phyloP scores from a whole-genome alignment of 2,888 invertebrate genomes.

The Lymantria dispar region DNA sequence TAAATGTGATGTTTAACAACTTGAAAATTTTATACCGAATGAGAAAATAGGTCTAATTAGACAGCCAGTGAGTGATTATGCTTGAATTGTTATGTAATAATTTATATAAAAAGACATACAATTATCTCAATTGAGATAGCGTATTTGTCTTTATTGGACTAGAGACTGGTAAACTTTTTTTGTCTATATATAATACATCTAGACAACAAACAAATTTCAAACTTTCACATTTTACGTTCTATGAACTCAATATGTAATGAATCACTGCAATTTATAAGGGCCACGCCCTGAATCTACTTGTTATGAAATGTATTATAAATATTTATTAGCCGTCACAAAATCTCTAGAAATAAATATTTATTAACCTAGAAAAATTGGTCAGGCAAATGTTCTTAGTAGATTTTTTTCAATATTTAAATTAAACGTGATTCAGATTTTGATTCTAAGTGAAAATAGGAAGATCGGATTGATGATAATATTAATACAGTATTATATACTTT shows the following conservation, averaged over 20 bases:
- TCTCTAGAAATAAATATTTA: neutral
- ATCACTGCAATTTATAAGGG: conserved; percentile 34
- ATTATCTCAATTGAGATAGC: conserved; percentile 35
- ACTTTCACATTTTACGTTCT: conserved; percentile 50
- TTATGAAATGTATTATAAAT: neutral
- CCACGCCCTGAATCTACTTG: conserved; percentile 39
- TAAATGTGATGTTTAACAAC: conserved; percentile 31
- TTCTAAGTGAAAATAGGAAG: no score
- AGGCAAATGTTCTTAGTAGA: neutral
- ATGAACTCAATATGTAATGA: conserved; percentile 52
- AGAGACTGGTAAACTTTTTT: conserved; percentile 69
- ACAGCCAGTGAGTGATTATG: conserved; percentile 10
- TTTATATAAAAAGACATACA: conserved; percentile 30
- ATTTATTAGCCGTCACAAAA: neutral
- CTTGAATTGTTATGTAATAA: conserved; percentile 40
- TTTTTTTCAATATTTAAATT: no score
- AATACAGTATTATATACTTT: no score
- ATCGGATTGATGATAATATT: no score
- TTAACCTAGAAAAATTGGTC: neutral
- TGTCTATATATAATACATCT: conserved; percentile 45
- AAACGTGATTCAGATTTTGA: no score
- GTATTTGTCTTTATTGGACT: conserved; percentile 70
- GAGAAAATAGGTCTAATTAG: conserved; percentile 31
- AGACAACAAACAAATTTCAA: conserved; percentile 43
- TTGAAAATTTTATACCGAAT: conserved; percentile 23